Conservation (phyloP, 2,888 invertebrate genomes). For the Horisme vitalbata region DNA sequence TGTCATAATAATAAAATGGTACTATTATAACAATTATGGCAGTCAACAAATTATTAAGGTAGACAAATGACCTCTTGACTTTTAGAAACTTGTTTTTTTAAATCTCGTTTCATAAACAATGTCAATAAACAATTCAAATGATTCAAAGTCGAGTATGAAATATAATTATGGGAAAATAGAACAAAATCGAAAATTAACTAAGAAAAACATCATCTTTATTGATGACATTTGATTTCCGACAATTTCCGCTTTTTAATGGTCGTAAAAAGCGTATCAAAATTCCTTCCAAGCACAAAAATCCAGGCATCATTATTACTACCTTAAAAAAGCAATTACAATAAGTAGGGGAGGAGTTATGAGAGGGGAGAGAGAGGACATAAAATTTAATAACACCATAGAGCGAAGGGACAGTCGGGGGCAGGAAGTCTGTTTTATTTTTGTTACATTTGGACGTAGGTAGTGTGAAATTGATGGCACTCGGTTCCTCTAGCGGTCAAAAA, state of each 20-base stretch:
- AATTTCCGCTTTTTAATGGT: conserved; percentile 14
- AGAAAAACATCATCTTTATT: background rate
- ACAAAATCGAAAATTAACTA: too few relatives aligned
- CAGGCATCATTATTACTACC: conserved; percentile 46
- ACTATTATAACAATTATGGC: too few relatives aligned
- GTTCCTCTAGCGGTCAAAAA: background rate
- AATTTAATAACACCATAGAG: conserved; percentile 49
- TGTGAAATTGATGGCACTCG: conserved; percentile 11
- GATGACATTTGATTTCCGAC: conserved; percentile 10
- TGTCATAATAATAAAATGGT: too few relatives aligned
- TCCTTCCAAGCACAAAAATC: conserved; percentile 21
- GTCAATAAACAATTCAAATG: too few relatives aligned
- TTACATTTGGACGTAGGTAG: conserved; percentile 1
- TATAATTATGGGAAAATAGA: too few relatives aligned
- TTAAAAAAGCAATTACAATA: conserved; percentile 53
- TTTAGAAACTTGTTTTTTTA: too few relatives aligned
- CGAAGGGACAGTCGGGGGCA: conserved; percentile 41
- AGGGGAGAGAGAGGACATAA: conserved; percentile 42
- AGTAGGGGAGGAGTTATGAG: conserved; percentile 41
- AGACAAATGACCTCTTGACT: too few relatives aligned
- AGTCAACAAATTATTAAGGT: too few relatives aligned
- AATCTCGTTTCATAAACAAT: too few relatives aligned
- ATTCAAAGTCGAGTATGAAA: too few relatives aligned
- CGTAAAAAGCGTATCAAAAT: conserved; percentile 26
- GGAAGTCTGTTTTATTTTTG: conserved; percentile 29